Conservation (phyloP, 2,797 vertebrate genomes). For the Eulemur coronatus region DNA sequence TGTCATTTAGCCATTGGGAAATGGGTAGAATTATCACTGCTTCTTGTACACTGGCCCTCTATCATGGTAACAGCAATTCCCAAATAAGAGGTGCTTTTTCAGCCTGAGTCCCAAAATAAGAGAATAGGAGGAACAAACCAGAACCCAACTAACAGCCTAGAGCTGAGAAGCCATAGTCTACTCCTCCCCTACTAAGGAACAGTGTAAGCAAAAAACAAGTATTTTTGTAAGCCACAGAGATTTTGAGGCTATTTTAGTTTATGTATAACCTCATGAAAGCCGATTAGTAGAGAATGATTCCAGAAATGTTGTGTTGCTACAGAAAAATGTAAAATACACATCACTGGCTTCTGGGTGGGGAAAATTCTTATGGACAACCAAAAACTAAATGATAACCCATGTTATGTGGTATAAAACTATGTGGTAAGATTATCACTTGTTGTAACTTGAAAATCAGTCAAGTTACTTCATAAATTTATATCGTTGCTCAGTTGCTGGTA, state of each 20-base stretch:
- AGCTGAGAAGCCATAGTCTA: neutral
- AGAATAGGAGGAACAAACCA: neutral
- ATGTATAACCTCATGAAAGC: neutral
- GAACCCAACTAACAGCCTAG: neutral
- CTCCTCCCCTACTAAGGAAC: neutral
- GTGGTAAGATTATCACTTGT: neutral
- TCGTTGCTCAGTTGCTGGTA: neutral
- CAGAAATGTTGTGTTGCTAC: neutral
- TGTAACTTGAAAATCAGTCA: neutral
- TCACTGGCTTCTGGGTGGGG: neutral
- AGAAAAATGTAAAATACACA: neutral
- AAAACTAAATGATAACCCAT: neutral
- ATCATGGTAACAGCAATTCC: neutral
- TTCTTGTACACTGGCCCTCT: neutral
- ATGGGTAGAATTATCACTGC: neutral
- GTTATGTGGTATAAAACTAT: neutral
- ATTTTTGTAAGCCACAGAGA: neutral
- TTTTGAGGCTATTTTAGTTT: neutral
- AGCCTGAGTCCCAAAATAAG: neutral
- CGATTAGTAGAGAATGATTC: neutral
- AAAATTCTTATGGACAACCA: neutral
- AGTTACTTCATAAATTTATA: neutral
- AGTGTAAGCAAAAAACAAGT: neutral
- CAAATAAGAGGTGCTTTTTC: neutral
- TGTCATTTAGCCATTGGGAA: neutral